Evolutionary conservation across 35 echinoderm and acorn worm species (phyloP).

Genomic region (Ptychodera flava): DNA sequence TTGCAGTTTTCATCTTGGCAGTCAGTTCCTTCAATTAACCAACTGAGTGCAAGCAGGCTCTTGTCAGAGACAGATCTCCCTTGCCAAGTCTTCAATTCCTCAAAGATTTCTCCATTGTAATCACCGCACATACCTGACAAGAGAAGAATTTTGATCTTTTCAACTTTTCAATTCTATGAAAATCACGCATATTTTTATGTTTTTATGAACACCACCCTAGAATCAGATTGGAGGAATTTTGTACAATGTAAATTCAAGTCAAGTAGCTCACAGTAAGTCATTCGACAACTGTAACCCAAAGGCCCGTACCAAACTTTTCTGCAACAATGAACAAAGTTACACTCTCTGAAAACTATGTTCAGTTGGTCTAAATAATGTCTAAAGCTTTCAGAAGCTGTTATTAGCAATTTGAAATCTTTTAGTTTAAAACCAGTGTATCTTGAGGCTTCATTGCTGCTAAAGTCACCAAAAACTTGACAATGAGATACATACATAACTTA

Average conservation of each 20-base stretch:
- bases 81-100: slow-evolving; percentile 9
- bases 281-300: too few relatives aligned
- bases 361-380: too few relatives aligned
- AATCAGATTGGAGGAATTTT: neutral
- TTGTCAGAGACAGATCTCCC: neutral
- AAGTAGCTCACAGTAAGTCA: neutral
- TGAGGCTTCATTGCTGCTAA: too few relatives aligned
- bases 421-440: too few relatives aligned
- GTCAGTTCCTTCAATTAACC: slow-evolving; percentile 40
- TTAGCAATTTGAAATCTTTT: too few relatives aligned
- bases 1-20: too few relatives aligned
- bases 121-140: slow-evolving; percentile 44
- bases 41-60: slow-evolving; percentile 44
- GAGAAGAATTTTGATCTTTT: neutral
- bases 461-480: too few relatives aligned
- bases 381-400: too few relatives aligned
- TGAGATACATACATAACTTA: too few relatives aligned
- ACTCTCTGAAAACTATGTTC: too few relatives aligned
- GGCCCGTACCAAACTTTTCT: too few relatives aligned
- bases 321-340: too few relatives aligned
- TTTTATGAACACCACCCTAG: neutral
- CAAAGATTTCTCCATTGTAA: slow-evolving; percentile 28
- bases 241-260: slow-evolving; percentile 3
- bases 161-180: neutral
- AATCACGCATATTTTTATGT: neutral